These are phyloP conservation scores for Andrena bucephala DNA, from an alignment of 2,888 invertebrate genomes.

Conservation along the genomic window DNA sequence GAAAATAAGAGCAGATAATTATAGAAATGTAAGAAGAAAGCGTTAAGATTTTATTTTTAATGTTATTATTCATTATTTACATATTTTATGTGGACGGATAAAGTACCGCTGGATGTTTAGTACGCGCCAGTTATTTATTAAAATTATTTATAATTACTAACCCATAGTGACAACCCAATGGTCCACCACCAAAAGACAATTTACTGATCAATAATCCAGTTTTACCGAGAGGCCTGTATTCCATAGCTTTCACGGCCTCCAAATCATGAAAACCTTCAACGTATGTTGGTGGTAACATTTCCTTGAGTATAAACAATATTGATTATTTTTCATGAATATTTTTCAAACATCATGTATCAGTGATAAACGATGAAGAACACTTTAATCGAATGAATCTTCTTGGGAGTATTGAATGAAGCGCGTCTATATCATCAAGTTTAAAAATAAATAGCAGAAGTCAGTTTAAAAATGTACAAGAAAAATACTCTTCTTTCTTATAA, in stretches of 20 bases:
- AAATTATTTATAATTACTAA: conserved; percentile 81
- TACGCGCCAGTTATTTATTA: background rate
- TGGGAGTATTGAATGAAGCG: background rate
- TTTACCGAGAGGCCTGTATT: conserved; percentile 90
- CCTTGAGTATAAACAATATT: conserved; percentile 41
- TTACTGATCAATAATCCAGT: conserved; percentile 91
- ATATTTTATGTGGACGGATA: background rate
- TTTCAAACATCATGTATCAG: too few relatives aligned
- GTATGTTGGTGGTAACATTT: conserved; percentile 87
- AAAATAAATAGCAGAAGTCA: background rate
- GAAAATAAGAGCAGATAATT: too few relatives aligned
- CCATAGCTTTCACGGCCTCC: conserved; percentile 88
- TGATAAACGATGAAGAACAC: background rate
- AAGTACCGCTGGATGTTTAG: background rate
- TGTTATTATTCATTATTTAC: background rate
- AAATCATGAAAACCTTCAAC: conserved; percentile 89
- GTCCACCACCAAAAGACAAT: conserved; percentile 91
- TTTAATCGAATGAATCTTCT: background rate
- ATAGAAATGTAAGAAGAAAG: too few relatives aligned
- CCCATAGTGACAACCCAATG: conserved; percentile 91
- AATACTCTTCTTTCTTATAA: background rate
- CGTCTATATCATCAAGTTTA: background rate
- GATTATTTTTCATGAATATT: background rate
- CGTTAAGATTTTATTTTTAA: too few relatives aligned
- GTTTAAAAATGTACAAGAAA: background rate